Base-by-base conservation (phyloP, 2,888 invertebrate species). In the Troides helena region DNA sequence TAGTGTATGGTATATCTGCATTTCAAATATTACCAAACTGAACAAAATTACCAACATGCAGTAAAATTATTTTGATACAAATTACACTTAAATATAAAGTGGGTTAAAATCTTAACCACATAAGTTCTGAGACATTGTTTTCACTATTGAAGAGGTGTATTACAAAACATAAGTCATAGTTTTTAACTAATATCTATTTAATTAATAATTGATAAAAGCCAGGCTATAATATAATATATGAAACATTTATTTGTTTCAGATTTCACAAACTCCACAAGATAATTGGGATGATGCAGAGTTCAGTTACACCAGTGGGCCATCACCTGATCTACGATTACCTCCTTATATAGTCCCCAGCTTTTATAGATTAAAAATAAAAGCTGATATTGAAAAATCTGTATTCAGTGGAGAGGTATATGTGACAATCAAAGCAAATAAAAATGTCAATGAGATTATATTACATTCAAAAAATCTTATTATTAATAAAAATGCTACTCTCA, bases 351-450 rank as follows among this genome's bases (percentile, higher is more conserved):
- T 83, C 36, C 96, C 95, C 8, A 87, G 84, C 65, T 89, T 87
- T 67, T 96, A 95, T 77, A 87, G 93, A 64, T 84, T 95, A 2
- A 88, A 92, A 70, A 78, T 95, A 17, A 89, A 84, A 74, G 92
- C 94, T 0, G 88, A 94, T 74, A 84, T 95, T 50, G 87, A 89
- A 10, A 86, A 85, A 50, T 86, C 88, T 1, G 82, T 77, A 43
- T 93, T 92, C 69, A 85, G 81, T 36, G 93, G 93, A 2, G 88
- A 90, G 73, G 88, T 93, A 6, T 87, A 81, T 17, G 94, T 95
- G 67, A 92, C 93, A 25, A 78, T 95, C 60, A 78, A 80, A 69
- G 85, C 94, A 0, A 86, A 74, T 60, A 76, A 78, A 69, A 78
- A 78, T 71, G 89, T 93, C 0, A 88, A 82, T 39, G 80, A 87